Base-by-base conservation (phyloP, 1,140 invertebrate genomes). In the Orius laevigatus region DNA sequence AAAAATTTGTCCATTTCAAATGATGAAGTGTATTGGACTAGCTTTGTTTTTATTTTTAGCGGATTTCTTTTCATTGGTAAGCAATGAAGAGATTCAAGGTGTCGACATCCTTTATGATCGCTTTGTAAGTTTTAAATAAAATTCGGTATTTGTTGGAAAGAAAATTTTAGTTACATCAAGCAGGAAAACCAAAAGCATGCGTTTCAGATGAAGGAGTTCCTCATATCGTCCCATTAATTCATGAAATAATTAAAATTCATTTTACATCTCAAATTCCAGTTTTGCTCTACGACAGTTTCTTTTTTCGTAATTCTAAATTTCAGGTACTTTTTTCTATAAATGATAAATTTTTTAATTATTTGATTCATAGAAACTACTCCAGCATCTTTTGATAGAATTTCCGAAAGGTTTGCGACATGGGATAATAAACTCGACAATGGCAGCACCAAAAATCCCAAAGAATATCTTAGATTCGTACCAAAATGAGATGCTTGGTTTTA, bases 251-350 rank as follows among this genome's bases (percentile, higher is more conserved):
- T 2, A 44, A 10, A 12, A 18, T 32, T 5, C 44, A 50, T 34
- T 44, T 50, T 5, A 50, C 38, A 34, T 2, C 1, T 25, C 31
- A 43, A 33, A 34, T 12, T 10, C 11, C 48, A 16, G 48, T 50
- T 20, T 10, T 50, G 3, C 25, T 50, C 2, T 50, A 50, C 14
- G 48, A 50, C 14, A 25, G 32, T 45, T 45, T 31, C 12, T 45
- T 25, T 16, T 45, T 31, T 4, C 6, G 2, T 31, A 19, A 45
- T 45, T 3, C 43, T n/a, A 45, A 31, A 31, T 31, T 45, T 9
- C 25, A 45, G 25, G 43, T 45, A 4, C 10, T 3, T 4, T 38
- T 38, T 38, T 38, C 10, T 4, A 14, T 10, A 14, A 38, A 38
- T n/a, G 5, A 4, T 38, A 12, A 38, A 38, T 4, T 38, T 3